A percentile compares a stretch with the other conserved stretches of the same genome.
Evolutionary conservation across 2,888 invertebrate genomes (phyloP).

Genomic region (Ichneumon xanthorius): DNA sequence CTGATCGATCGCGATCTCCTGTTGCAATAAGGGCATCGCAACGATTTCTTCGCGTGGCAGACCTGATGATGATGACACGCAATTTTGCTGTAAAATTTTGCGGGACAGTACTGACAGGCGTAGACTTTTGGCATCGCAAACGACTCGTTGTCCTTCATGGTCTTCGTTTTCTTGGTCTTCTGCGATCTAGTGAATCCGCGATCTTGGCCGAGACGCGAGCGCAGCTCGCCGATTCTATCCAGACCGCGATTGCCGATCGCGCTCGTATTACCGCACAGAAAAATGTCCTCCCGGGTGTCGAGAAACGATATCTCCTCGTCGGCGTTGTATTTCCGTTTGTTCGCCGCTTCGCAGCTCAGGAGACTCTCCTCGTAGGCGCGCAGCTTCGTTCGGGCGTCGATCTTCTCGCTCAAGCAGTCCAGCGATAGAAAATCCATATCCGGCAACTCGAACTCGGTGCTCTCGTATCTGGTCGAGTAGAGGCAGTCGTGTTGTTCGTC

Average conservation of each 20-base stretch:
- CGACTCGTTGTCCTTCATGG: background rate
- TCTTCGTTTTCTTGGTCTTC: background rate
- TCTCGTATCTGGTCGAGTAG: constrained; percentile 2
- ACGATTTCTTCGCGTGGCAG: constrained; percentile 37
- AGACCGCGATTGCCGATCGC: constrained; percentile 12
- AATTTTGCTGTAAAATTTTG: constrained; percentile 45
- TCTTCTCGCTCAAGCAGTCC: background rate
- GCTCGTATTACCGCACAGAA: background rate
- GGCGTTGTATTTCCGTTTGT: constrained; percentile 4
- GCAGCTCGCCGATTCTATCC: constrained; percentile 27
- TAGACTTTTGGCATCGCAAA: constrained; percentile 44
- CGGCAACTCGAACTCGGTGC: background rate
- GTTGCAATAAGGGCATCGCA: constrained; percentile 45
- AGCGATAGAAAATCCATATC: constrained; percentile 25
- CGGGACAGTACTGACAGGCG: constrained; percentile 47
- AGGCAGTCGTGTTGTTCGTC: constrained; percentile 42
- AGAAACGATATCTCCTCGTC: constrained; percentile 17
- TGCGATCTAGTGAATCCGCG: background rate
- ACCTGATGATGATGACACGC: constrained; percentile 58
- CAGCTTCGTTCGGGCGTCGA: background rate
- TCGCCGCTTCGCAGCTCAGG: background rate
- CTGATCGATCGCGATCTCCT: constrained; percentile 33
- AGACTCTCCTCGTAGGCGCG: background rate
- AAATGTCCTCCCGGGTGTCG: constrained; percentile 21
- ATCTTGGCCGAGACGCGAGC: background rate